phyloP scores from a whole-genome alignment of 2,888 invertebrate genomes.

The Parelbella ahira region DNA sequence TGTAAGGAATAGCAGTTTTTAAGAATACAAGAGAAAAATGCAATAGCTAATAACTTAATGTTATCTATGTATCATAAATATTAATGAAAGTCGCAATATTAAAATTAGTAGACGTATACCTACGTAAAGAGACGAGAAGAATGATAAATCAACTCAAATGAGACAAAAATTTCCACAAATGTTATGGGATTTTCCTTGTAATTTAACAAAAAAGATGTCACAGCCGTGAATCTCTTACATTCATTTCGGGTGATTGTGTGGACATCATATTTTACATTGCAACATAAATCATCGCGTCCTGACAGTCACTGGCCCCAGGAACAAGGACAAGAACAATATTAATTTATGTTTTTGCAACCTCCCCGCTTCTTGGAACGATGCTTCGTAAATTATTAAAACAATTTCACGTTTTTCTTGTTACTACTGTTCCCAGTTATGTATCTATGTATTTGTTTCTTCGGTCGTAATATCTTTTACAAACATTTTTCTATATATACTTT shows the following conservation, averaged over 20 bases:
- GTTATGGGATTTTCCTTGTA: neutral
- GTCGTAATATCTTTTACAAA: too few relatives aligned
- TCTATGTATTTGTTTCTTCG: too few relatives aligned
- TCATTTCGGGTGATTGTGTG: constrained; percentile 17
- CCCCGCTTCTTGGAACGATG: constrained; percentile 7
- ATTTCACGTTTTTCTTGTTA: constrained; percentile 12
- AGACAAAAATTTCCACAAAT: constrained; percentile 7
- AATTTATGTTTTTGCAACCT: constrained; percentile 24
- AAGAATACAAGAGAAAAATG: too few relatives aligned
- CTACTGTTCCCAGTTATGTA: too few relatives aligned
- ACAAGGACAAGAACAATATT: constrained; percentile 21
- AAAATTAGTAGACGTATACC: neutral
- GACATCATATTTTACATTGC: constrained; percentile 18
- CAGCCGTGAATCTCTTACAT: constrained; percentile 8
- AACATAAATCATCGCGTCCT: constrained; percentile 12
- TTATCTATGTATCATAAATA: too few relatives aligned
- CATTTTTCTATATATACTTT: too few relatives aligned
- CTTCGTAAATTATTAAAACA: constrained; percentile 18
- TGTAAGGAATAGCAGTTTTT: too few relatives aligned
- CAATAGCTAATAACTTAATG: too few relatives aligned
- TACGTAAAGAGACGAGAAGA: neutral
- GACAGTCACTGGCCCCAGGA: constrained; percentile 13
- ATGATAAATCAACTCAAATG: constrained; percentile 3
- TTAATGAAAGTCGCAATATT: too few relatives aligned
- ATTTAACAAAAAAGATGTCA: constrained; percentile 15